Evolutionary conservation across 2,797 vertebrate genomes (phyloP), one percentile per base, ranked within the genome.

Genomic region (Dipus sagitta): DNA sequence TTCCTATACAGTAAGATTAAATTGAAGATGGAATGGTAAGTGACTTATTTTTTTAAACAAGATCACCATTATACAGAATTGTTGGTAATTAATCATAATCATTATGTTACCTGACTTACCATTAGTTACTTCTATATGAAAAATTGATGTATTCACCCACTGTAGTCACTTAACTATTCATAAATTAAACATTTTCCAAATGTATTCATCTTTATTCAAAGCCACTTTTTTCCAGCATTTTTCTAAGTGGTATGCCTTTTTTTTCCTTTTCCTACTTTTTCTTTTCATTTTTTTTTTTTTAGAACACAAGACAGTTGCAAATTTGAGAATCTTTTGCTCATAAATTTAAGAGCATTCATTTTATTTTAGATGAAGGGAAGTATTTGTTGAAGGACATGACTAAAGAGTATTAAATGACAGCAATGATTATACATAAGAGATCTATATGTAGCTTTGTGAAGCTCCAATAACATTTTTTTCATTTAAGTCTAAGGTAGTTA

Each of bases 1-100:
- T 94, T 91, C 58, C 79, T 86, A 21, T 9, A 28, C 67, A 14
- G 2, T 93, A 85, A 76, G 84, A 91, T 74, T 85, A 42, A 94
- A 47, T 86, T 76, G 2, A 28, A 91, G 72, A 86, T 87, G 77
- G 64, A 82, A 87, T 91, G 78, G 54, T n/a, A 30, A 87, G 14
- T 90, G 91, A 81, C 6, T 9, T 88, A 0, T 78, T 74, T 78
- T 70, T 93, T 0, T 80, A 86, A 87, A 76, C 5, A 86, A 32
- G 30, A 26, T 89, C 64, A 65, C 18, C 80, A 21, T 76, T 64
- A 77, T 80, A 34, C 80, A 71, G 30, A 34, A 2, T 85, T 86
- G 12, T 89, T 95, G 71, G 15, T 26, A 81, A 81, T 76, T 89
- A 67, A 42, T 92, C 20, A 54, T 58, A 58, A 58, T 8, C 38